These are phyloP conservation scores for Bothrops alternatus DNA, from an alignment of 2,797 vertebrate genomes.

Conservation along the genomic window DNA sequence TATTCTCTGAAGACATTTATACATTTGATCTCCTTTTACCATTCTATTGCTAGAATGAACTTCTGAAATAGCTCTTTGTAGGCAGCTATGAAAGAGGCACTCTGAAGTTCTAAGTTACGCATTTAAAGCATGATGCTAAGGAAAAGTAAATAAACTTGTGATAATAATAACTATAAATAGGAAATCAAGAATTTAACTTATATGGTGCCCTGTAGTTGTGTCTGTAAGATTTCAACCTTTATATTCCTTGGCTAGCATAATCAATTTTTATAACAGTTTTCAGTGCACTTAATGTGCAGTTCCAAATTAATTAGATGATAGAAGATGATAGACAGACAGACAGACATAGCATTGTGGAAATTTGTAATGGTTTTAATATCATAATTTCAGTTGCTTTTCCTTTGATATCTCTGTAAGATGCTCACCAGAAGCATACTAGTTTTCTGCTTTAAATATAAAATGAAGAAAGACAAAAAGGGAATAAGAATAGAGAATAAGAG, in stretches of 20 bases:
- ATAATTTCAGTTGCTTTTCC: not conserved
- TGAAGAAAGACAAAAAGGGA: not conserved
- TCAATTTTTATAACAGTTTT: not conserved
- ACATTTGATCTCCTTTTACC: slow-evolving; percentile 38
- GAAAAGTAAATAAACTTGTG: not conserved
- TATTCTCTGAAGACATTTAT: not conserved
- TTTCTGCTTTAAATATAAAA: not conserved
- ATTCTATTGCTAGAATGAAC: not conserved
- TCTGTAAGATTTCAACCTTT: not conserved
- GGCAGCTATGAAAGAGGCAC: not conserved
- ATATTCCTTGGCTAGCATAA: not conserved
- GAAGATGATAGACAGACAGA: not conserved
- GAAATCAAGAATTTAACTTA: not conserved
- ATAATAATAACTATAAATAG: not conserved
- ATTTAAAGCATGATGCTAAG: not conserved
- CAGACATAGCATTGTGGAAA: not conserved
- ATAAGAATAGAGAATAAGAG: not conserved
- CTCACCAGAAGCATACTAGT: not conserved
- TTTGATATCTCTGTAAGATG: not conserved
- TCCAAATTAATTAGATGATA: not conserved
- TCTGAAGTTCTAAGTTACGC: not conserved
- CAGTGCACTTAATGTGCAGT: not conserved
- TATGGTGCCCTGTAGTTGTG: not conserved
- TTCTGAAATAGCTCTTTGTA: slow-evolving; percentile 17
- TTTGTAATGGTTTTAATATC: rapidly evolving